phyloP scores from a whole-genome alignment of 2,113 vertebrate genomes.

The Camelus bactrianus region DNA sequence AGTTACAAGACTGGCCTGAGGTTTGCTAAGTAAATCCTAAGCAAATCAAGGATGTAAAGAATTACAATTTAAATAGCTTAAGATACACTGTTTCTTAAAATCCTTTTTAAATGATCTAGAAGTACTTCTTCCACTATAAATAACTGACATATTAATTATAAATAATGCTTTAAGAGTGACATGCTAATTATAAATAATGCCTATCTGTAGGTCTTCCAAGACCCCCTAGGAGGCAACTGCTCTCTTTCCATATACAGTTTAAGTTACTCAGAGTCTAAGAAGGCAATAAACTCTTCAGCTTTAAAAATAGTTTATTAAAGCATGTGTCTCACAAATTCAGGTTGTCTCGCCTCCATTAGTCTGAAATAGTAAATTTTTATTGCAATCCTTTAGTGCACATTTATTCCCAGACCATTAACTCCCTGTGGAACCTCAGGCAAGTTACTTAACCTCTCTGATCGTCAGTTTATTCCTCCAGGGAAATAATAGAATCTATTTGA shows the following conservation, averaged over 20 bases:
- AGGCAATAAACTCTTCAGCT: constrained; percentile 35
- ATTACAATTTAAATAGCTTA: constrained; percentile 57
- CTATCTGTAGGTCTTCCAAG: constrained; percentile 48
- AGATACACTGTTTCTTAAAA: constrained; percentile 59
- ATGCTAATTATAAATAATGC: constrained; percentile 60
- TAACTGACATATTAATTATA: constrained; percentile 63
- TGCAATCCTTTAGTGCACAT: not conserved
- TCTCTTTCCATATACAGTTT: constrained; percentile 47
- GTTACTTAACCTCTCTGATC: not conserved
- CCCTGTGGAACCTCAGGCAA: not conserved
- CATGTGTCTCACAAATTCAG: constrained; percentile 41
- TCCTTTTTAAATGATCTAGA: constrained; percentile 62
- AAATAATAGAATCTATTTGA: not conserved
- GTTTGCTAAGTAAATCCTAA: constrained; percentile 55
- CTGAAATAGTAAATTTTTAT: constrained; percentile 52
- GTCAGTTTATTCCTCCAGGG: not conserved
- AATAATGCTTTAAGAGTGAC: constrained; percentile 53
- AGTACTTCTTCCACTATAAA: constrained; percentile 59
- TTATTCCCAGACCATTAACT: constrained; percentile 33
- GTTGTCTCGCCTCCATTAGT: not conserved
- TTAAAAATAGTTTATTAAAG: constrained; percentile 59
- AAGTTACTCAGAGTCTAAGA: constrained; percentile 56
- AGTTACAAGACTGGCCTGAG: not conserved
- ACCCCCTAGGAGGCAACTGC: not conserved
- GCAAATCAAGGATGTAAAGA: constrained; percentile 59